Conservation (phyloP, 2,113 vertebrate species). For the Brevimyrus niger region DNA sequence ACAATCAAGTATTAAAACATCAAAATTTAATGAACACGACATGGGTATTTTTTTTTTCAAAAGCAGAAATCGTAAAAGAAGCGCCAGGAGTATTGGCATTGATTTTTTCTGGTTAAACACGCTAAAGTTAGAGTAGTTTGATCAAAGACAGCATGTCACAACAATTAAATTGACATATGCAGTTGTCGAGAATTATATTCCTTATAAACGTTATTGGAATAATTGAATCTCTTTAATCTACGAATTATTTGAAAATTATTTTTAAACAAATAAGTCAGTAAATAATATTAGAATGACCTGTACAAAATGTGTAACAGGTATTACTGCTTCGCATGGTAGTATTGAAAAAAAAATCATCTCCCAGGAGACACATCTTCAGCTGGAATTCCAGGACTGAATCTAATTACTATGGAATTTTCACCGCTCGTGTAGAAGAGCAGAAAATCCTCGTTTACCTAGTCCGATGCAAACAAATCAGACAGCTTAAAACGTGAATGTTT, state of each 20-base stretch:
- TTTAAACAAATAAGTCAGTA: background rate
- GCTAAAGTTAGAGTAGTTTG: background rate
- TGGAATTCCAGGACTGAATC: constrained; percentile 3
- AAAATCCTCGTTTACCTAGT: background rate
- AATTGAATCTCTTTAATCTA: background rate
- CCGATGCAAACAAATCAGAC: background rate
- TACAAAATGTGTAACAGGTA: constrained; percentile 1
- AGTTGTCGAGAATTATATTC: background rate
- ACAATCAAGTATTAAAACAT: background rate
- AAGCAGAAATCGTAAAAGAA: background rate
- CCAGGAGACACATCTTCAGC: background rate
- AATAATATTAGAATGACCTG: background rate
- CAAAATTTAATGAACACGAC: background rate
- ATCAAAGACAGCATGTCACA: background rate
- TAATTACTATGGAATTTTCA: background rate
- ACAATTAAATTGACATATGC: background rate
- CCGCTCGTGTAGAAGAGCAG: background rate
- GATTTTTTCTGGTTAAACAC: background rate
- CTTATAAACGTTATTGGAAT: background rate
- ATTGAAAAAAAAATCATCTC: background rate
- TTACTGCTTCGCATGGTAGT: background rate
- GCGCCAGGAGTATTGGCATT: background rate
- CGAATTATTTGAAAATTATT: background rate
- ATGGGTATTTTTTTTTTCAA: background rate
- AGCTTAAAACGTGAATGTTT: background rate